Conservation (phyloP, 2,888 invertebrate genomes). For the Helicoverpa assulta region DNA sequence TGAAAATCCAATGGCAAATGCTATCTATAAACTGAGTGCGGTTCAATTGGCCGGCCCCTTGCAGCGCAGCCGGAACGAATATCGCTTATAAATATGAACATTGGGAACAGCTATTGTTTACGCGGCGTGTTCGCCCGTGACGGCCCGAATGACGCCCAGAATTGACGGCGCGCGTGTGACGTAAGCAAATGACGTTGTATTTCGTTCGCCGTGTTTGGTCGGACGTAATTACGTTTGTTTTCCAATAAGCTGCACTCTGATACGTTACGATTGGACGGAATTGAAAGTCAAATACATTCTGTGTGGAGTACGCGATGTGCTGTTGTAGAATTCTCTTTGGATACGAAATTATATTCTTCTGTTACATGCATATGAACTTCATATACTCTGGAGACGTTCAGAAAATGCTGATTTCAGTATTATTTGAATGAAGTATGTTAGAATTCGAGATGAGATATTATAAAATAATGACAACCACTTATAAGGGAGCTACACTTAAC, state of each 20-base stretch:
- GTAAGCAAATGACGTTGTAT: conserved; percentile 63
- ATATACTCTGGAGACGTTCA: conserved; percentile 9
- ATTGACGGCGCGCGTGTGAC: conserved; percentile 61
- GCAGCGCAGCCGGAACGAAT: conserved; percentile 32
- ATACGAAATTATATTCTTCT: conserved; percentile 9
- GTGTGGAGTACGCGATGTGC: conserved; percentile 30
- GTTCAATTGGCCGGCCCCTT: conserved; percentile 34
- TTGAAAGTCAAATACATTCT: conserved; percentile 57
- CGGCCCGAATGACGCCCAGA: conserved; percentile 52
- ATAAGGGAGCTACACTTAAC: neutral
- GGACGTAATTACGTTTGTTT: conserved; percentile 60
- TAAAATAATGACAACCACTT: too few species aligned
- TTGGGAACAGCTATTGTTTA: conserved; percentile 56
- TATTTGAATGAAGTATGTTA: too few species aligned
- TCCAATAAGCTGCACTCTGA: conserved; percentile 63
- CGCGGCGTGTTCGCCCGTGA: conserved; percentile 52
- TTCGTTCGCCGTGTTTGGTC: conserved; percentile 58
- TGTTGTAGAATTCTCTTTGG: conserved; percentile 46
- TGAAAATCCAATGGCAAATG: conserved; percentile 10
- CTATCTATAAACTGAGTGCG: conserved; percentile 28
- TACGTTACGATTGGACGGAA: conserved; percentile 59
- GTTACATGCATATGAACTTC: conserved; percentile 8
- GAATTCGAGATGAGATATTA: too few species aligned
- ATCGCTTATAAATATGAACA: conserved; percentile 48
- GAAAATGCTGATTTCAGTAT: neutral